These are phyloP conservation scores for Hyposoter didymator DNA, from an alignment of 2,888 invertebrate genomes.

Conservation along the genomic window DNA sequence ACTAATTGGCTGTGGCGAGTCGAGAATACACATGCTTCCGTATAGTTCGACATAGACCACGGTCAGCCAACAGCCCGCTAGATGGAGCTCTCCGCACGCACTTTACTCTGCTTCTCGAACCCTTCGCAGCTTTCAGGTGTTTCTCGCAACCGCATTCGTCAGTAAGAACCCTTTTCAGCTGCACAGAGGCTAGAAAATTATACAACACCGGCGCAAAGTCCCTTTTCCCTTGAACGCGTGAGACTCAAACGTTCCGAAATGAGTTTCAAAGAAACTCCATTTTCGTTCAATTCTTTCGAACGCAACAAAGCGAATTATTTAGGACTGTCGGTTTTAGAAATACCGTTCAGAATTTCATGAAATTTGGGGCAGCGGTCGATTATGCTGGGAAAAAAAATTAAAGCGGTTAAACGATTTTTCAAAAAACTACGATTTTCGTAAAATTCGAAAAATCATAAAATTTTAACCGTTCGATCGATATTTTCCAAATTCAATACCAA, in stretches of 20 bases:
- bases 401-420: no score
- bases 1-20: conserved; percentile 81
- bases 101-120: conserved; percentile 45
- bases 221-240: background rate
- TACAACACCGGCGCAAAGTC: conserved; percentile 33
- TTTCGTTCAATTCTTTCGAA: background rate
- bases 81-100: conserved; percentile 52
- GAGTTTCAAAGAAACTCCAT: background rate
- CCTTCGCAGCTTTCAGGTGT: background rate
- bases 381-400: no score
- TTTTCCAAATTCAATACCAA: no score
- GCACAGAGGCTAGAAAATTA: conserved; percentile 42
- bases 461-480: no score
- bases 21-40: conserved; percentile 69
- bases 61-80: conserved; percentile 27
- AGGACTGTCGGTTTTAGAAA: no score
- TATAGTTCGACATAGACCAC: conserved; percentile 25
- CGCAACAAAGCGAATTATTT: background rate
- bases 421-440: no score
- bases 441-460: no score
- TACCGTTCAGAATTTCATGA: no score
- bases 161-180: conserved; percentile 40
- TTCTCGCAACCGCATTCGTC: conserved; percentile 34
- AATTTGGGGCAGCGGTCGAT: no score
- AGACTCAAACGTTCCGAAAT: background rate